phyloP scores from a whole-genome alignment of 2,797 vertebrate species.

The Percopsis omiscomaycus region DNA sequence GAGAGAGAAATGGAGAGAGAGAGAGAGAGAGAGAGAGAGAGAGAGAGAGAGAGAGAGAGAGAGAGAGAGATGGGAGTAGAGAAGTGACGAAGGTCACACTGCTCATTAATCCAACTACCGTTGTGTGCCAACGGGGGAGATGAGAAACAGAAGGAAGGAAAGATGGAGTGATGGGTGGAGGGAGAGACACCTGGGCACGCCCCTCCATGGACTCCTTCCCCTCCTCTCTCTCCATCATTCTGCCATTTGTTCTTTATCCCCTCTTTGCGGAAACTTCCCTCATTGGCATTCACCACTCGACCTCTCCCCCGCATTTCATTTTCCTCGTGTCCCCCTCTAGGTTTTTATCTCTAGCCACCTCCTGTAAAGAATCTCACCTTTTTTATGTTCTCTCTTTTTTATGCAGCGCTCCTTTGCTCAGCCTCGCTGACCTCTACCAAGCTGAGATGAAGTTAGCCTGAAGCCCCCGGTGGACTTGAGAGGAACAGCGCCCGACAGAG shows the following conservation, averaged over 20 bases:
- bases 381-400: no score
- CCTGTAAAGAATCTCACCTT: no score
- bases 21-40: conserved; percentile 7
- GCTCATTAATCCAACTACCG: conserved; percentile 68
- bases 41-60: conserved; percentile 8
- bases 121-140: conserved; percentile 55
- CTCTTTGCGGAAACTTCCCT: no score
- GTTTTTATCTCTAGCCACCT: no score
- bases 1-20: not conserved
- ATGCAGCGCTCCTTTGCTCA: no score
- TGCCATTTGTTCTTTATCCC: conserved; percentile 5
- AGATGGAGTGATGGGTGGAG: conserved; percentile 18
- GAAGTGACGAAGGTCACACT: conserved; percentile 54
- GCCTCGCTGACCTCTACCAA: no score
- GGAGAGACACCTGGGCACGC: conserved; percentile 57
- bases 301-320: no score
- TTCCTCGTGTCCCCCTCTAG: no score
- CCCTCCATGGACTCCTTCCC: conserved; percentile 40
- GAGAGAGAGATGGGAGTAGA: not conserved
- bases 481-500: no score
- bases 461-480: no score
- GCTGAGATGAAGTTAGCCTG: no score
- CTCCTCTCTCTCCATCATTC: conserved; percentile 18
- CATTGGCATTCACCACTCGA: no score
- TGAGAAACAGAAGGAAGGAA: conserved; percentile 23